Base-by-base conservation (phyloP, 2,888 invertebrate species). In the Thalpophila matura region DNA sequence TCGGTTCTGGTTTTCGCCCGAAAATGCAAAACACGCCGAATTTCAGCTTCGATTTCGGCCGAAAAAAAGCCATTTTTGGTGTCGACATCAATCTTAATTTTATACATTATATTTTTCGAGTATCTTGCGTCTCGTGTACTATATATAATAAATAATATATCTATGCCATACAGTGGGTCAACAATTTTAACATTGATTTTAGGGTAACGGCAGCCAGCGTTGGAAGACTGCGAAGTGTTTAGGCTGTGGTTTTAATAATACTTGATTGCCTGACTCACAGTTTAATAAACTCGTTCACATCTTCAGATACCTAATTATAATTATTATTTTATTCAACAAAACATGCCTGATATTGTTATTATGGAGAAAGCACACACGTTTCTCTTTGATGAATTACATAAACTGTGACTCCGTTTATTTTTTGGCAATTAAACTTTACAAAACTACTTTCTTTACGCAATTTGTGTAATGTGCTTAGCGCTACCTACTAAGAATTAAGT, bases 291-390 rank as follows among this genome's bases (percentile, higher is more conserved):
- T 20, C 24, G 9, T 18, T 5, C 10, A 14, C 10, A 31, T 54
- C n/a, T n/a, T n/a, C n/a, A n/a, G n/a, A n/a, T n/a, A n/a, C n/a
- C n/a, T n/a, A n/a, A n/a, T 55, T 29, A 43, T 20, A 31, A 33
- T 33, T 40, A 31, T 22, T 24, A 10, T 24, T 46, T 27, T 29
- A 50, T 27, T 10, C 20, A 47, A 22, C 18, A 45, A 27, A 20
- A 54, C n/a, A 14, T 24, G 7, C 33, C 22, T 46, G 16, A 31
- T 40, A 40, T 24, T 14, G 12, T 16, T 33, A 51, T 35, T 35
- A 45, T 14, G 26, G 58, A 58, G 68, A 72, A 72, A 74, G 51
- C 38, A 16, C 33, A 14, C n/a, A 40, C 27, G 14, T 66, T 66
- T 61, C 63, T 38, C 57, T 18, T 9, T 12, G 12, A 45, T 31